A percentile compares a stretch with the other conserved stretches of the same genome.
Evolutionary conservation across 1,140 invertebrate species (phyloP).

Genomic region (Drosophila gunungcola): DNA sequence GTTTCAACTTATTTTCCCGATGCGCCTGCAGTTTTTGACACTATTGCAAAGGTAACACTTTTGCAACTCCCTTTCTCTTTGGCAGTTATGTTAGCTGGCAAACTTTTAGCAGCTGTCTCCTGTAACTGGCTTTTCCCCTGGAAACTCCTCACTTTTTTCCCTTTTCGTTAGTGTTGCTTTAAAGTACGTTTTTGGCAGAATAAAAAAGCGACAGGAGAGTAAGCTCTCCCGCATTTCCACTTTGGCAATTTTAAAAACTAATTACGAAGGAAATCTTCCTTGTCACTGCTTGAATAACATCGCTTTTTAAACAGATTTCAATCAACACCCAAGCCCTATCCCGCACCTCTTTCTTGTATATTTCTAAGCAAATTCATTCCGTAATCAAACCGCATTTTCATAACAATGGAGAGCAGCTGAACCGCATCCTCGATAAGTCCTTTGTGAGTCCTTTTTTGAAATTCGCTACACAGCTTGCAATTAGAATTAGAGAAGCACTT

Average conservation of each 20-base stretch:
- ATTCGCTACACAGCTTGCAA: slow-evolving; percentile 19
- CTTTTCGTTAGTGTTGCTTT: slow-evolving; percentile 2
- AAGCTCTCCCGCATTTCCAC: too few relatives aligned
- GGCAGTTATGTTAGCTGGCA: slow-evolving; percentile 18
- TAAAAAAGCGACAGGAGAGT: not conserved
- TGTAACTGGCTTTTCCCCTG: slow-evolving; percentile 2
- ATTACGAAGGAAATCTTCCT: too few relatives aligned
- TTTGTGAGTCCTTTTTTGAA: slow-evolving; percentile 11
- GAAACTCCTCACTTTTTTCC: not conserved
- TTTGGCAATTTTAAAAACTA: too few relatives aligned
- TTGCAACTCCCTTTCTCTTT: not conserved
- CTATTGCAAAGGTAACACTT: slow-evolving; percentile 42
- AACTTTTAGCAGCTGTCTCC: slow-evolving; percentile 42
- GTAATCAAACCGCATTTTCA: slow-evolving; percentile 38
- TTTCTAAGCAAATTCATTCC: slow-evolving; percentile 15
- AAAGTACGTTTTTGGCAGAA: not conserved
- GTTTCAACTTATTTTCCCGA: slow-evolving; percentile 13
- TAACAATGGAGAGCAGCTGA: slow-evolving; percentile 28
- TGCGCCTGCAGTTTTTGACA: slow-evolving; percentile 47
- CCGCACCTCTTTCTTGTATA: not conserved
- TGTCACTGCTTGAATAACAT: not conserved
- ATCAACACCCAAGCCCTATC: slow-evolving; percentile 2
- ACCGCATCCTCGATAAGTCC: slow-evolving; percentile 4
- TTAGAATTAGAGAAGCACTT: slow-evolving; percentile 8
- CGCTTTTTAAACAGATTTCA: not conserved